Percentiles rank a stretch among this genome's conserved stretches.
These are phyloP conservation scores for Embiotoca jacksoni DNA, from an alignment of 2,113 vertebrate genomes.

Conservation along the genomic window DNA sequence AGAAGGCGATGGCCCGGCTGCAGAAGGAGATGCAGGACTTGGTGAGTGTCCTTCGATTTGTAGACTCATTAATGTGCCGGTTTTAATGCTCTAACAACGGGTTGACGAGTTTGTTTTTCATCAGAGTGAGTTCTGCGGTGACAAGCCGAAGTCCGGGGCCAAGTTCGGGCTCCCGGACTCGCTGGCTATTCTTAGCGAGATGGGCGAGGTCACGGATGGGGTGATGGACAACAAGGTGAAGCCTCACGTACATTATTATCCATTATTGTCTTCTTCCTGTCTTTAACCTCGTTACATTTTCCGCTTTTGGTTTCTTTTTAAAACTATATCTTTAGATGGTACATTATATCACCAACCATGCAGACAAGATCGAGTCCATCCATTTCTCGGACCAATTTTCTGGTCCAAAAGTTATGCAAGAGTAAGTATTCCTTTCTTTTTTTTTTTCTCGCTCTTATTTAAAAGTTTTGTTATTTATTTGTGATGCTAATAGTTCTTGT, in stretches of 20 bases:
- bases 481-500: neutral
- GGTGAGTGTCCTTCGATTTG: conserved; percentile 70
- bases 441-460: neutral
- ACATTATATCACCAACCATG: conserved; percentile 95
- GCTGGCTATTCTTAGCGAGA: conserved; percentile 94
- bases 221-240: conserved; percentile 98
- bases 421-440: conserved; percentile 85
- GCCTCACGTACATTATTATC: neutral
- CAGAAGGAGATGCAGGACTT: conserved; percentile 99
- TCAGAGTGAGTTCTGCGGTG: conserved; percentile 98
- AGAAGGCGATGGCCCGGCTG: conserved; percentile 92
- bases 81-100: too few relatives aligned
- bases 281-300: too few relatives aligned
- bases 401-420: conserved; percentile 99
- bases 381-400: conserved; percentile 99
- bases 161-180: conserved; percentile 96
- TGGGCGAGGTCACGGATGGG: conserved; percentile 98
- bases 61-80: too few relatives aligned
- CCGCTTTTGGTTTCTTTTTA: neutral
- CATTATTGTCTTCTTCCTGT: too few relatives aligned
- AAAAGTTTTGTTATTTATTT: neutral
- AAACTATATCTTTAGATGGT: conserved; percentile 89
- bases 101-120: neutral
- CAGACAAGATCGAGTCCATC: conserved; percentile 99
- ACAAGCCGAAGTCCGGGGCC: conserved; percentile 97